Evolutionary conservation across 2,888 invertebrate species (phyloP).

Genomic region (Polyommatus iphigenia): DNA sequence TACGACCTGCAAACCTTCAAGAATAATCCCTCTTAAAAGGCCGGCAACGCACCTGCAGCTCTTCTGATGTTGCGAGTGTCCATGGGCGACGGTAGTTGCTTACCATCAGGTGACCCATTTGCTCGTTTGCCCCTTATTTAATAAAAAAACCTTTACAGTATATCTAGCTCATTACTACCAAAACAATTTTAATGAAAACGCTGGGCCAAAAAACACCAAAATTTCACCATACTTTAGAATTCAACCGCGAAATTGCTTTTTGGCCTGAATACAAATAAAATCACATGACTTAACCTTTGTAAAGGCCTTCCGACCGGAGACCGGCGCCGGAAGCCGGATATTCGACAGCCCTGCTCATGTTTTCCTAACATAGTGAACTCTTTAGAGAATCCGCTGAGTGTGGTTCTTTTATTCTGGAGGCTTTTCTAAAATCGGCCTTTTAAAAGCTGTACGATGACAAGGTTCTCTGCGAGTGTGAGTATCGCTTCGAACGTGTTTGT

Average conservation of each 20-base stretch:
- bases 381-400: conserved; percentile 28
- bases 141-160: too few relatives aligned
- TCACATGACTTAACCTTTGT: conserved; percentile 16
- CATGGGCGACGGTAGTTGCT: too few relatives aligned
- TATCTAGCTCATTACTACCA: neutral
- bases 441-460: conserved; percentile 9
- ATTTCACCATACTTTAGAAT: neutral
- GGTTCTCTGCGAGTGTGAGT: neutral
- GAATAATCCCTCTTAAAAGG: too few relatives aligned
- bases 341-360: conserved; percentile 30
- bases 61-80: too few relatives aligned
- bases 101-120: too few relatives aligned
- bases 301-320: conserved; percentile 23
- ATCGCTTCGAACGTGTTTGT: neutral
- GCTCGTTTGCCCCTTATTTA: too few relatives aligned
- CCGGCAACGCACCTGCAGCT: too few relatives aligned
- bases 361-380: conserved; percentile 30
- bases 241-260: neutral
- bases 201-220: neutral
- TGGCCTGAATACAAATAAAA: neutral
- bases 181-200: neutral
- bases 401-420: conserved; percentile 27
- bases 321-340: conserved; percentile 26
- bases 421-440: conserved; percentile 18
- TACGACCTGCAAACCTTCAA: too few relatives aligned